Evolutionary conservation across 2,797 vertebrate genomes (phyloP), one percentile per base, ranked within the genome.

Genomic region (Sebastolobus altivelis): DNA sequence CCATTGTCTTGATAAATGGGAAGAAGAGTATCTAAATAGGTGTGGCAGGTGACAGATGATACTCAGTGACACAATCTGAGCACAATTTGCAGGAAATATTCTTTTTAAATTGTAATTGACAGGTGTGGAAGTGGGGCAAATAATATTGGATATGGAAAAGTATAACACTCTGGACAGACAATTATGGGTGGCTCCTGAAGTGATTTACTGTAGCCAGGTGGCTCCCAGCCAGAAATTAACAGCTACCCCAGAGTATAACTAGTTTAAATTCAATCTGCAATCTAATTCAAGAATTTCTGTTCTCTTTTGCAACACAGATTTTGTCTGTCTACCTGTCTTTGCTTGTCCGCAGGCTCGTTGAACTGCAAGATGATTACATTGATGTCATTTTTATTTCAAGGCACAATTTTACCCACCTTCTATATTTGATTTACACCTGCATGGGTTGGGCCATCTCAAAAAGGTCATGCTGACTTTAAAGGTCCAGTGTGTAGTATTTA

Each of bases 51-150:
- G 84, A 83, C 83, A 84, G 77, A 80, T 87, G 79, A 90, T 71
- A 46, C 66, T 54, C 43, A 72, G 37, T 18, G 63, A 80, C 62
- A 65, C 29, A 79, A 87, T 87, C 49, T 40, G 65, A 75, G 59
- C 67, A 70, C 69, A 83, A 81, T 90, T 85, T 85, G 77, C 74
- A 29, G 65, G 70, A 75, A 81, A 88, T 72, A 37, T 74, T 81
- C 29, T 60, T 72, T 79, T 82, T 22, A 87, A 74, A 88, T 87
- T 87, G 66, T 85, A 83, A 89, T 72, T 83, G 86, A 85, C 85
- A 84, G 75, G 54, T 79, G 72, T 65, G 72, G 62, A 82, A 86
- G 68, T 83, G 55, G 63, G 54, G 55, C 9, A 73, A 84, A 88
- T 83, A 70, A 63, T 66, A 79, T 70, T 60, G 65, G 61, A 72